Base-by-base conservation (phyloP, 1,140 invertebrate species). In the Sarcophaga peregrina region DNA sequence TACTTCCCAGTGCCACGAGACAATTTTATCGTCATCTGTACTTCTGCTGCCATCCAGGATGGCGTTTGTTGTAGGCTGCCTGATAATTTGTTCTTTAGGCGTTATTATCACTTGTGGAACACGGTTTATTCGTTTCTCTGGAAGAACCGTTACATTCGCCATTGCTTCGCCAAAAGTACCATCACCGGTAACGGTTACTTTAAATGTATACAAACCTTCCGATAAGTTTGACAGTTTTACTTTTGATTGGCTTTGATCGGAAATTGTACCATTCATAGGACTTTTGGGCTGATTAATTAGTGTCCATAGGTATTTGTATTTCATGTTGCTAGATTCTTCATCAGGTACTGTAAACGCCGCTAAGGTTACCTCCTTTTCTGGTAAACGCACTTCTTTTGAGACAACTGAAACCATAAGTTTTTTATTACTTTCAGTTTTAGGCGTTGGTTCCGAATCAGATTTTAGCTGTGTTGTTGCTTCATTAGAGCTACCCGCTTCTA, bases 101-200 rank as follows among this genome's bases (percentile, higher is more conserved):
- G 94, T 95, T 83, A 98, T 97, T 62, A 98, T 93, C 3, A 97
- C 97, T 83, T 95, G 91, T 1, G 98, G 98, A 8, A 96, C 93
- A 86, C 95, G 93, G 91, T 98, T 98, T 52, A 95, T 94, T 81
- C 97, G 91, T 85, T 96, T 95, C n/a, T 95, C 96, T 84, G 97
- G 96, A 85, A 96, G 89, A 37, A 98, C 97, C n/a, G 96, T 97
- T 3, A 98, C 96, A 91, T 98, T 98, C 0, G 96, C 97, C 86
- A 94, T 94, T 0, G 96, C 95, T 89, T 97, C 95, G 25, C 97
- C 97, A 90, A 94, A 95, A 50, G 94, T 94, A 85, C 93, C 94
- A 62, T 88, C 88, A 0, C 97, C 97, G 72, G 93, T 94, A 0
- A 94, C 93, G 5, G 92, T 92, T 50, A 98, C 96, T 91, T 96